Percentiles rank a stretch among this genome's conserved stretches.
Conservation (phyloP, 2,888 invertebrate species). For the Idaea aversata region DNA sequence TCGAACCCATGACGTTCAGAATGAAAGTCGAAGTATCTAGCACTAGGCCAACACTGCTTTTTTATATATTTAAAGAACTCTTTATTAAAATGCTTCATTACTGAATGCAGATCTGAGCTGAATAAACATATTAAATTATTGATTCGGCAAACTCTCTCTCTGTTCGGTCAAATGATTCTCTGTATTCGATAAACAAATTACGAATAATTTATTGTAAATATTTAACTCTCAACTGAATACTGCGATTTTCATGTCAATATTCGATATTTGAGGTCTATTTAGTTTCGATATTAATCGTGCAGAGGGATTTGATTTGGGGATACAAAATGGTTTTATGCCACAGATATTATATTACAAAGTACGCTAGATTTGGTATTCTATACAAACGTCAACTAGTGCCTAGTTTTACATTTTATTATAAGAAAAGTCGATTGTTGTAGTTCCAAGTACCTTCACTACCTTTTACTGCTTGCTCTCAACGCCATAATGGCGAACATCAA, state of each 20-base stretch:
- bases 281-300: not conserved
- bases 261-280: not conserved
- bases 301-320: not conserved
- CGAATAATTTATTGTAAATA: not conserved
- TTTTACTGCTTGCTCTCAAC: too few species aligned
- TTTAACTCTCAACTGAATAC: not conserved
- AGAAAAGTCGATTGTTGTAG: too few species aligned
- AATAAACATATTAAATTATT: not conserved
- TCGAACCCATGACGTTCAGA: too few species aligned
- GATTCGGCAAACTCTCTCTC: not conserved
- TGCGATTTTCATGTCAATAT: not conserved
- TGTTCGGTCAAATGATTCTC: not conserved
- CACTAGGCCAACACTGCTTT: too few species aligned
- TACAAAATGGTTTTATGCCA: not conserved
- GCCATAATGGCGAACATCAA: too few species aligned
- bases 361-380: too few species aligned
- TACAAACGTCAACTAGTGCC: too few species aligned
- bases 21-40: too few species aligned
- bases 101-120: not conserved
- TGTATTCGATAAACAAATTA: not conserved
- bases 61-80: not conserved
- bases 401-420: too few species aligned
- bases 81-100: not conserved
- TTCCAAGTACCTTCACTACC: too few species aligned
- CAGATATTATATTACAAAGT: not conserved